Base-by-base conservation (phyloP, 2,113 vertebrate species). In the Tringa solitaria region DNA sequence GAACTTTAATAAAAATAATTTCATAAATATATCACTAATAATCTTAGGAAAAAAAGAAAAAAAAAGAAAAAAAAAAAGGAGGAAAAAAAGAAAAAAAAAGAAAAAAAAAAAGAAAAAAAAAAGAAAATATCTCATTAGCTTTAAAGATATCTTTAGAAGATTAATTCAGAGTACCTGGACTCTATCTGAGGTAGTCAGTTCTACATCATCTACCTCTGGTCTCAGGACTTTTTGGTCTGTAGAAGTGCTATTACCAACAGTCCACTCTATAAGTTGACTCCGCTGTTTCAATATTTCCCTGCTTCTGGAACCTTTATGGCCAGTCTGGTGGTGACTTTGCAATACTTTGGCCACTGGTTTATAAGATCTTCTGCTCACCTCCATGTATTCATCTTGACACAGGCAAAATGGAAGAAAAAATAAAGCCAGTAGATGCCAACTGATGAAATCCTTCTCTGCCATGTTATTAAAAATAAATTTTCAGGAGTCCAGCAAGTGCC, bases 311-410 rank as follows among this genome's bases (percentile, higher is more conserved):
- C 97, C 93, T 98, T 97, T 97, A 84, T 93, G 97, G 79, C 95
- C 98, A 97, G 97, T 97, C 98, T 98, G 98, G 95, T 98, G 98
- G 92, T 98, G 98, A 97, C 98, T 98, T 93, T 98, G 98, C 97
- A 98, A 98, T 97, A 98, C 97, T 97, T 98, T 98, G 35, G 98
- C 98, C 98, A 98, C 98, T 77, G 98, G 98, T 75, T 97, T 98
- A 97, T 98, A 98, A 98, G 97, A 89, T 98, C 98, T 98, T 98
- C 98, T 95, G 98, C 98, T 98, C 98, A 98, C 98, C 98, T 98
- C 98, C 98, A 98, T 98, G 96, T 98, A 98, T 97, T 98, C 98
- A 61, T 98, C 98, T 98, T 98, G 98, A 97, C 98, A 98, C 97
- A 98, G 97, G 98, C 98, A 98, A 98, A 98, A 98, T 78, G 97